Evolutionary conservation across 2,797 vertebrate genomes (phyloP), one percentile per base, ranked within the genome.

Genomic region (Enteromius radiatus): DNA sequence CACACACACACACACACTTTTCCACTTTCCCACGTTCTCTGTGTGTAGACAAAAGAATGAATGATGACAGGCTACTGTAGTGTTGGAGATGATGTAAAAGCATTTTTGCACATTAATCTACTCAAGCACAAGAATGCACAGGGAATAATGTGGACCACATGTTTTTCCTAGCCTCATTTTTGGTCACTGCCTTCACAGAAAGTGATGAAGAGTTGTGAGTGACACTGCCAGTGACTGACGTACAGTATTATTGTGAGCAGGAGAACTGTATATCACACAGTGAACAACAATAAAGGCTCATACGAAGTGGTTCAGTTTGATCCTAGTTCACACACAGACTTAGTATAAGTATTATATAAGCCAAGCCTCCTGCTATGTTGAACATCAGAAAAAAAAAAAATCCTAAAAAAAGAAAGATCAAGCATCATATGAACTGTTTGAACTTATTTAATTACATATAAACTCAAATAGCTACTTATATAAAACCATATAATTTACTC

Each of bases 181-280:
- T 67, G 36, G 26, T 76, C 64, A 76, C 36, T n/a, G 47, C 33
- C 5, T 52, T 41, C 36, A 70, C 31, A 80, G 47, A 52, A 68
- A 65, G 26, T 82, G 61, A 54, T 75, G 17, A 74, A 65, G 33
- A 82, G 61, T 43, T 76, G 3, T 19, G 47, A 76, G 63, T 23
- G 12, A 33, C 23, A 38, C 23, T 75, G 80, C 71, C 63, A 59
- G 63, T 81, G 17, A 82, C 36, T 82, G 61, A 11, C 41, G n/a
- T 71, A 14, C 54, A 59, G 2, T 59, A 77, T 80, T 78, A 76
- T 78, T 75, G 70, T 82, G 26, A 80, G 19, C 28, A 76, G 69
- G 28, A n/a, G 11, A 52, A 73, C 7, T 84, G 41, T 26, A 28
- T 85, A 87, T 90, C 90, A 88, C 87, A 87, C 85, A 85, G 64